Base-by-base conservation (phyloP, 2,888 invertebrate species). In the Andrena marginata region DNA sequence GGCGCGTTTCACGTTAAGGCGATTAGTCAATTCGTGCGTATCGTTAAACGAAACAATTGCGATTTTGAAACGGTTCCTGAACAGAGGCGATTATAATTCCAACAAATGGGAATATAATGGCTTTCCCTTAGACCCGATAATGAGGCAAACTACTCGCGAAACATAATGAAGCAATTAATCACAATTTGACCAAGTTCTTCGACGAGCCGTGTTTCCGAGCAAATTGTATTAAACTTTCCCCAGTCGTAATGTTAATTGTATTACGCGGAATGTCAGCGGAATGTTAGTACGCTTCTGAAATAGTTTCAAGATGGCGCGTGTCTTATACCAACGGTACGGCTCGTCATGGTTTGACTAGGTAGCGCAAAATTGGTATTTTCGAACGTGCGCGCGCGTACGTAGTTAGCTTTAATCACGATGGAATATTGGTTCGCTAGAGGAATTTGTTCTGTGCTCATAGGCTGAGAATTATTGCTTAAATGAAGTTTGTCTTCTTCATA, bases 1-100 rank as follows among this genome's bases (percentile, higher is more conserved):
- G n/a, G 56, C 65, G 68, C 67, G 49, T 78, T 78, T 73, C 68
- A 51, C 64, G 64, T 54, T 73, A 79, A 69, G 81, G 73, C 74
- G 69, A 79, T 81, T 79, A 74, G 26, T 65, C 51, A 64, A 69
- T 81, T 74, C 59, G 63, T 33, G 49, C 60, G 73, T 79, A 60
- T 68, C 73, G 74, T 69, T 69, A 65, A 81, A 69, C 48, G 73
- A 29, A 68, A 69, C 73, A 68, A 59, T 65, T 16, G 42, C 56
- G 59, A 79, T 79, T 78, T 78, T 69, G 72, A 73, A 80, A 80
- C 26, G 63, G 49, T 77, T 31, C 23, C 20, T 64, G 7, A 16
- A 71, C 60, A 49, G 10, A 13, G n/a, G 33, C 60, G 48, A 77
- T 71, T 72, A 67, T 49, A 31, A 78, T 78, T 62, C 16, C 51